These are phyloP conservation scores for Xiphophorus maculatus DNA, from an alignment of 2,113 vertebrate species.

Conservation along the genomic window DNA sequence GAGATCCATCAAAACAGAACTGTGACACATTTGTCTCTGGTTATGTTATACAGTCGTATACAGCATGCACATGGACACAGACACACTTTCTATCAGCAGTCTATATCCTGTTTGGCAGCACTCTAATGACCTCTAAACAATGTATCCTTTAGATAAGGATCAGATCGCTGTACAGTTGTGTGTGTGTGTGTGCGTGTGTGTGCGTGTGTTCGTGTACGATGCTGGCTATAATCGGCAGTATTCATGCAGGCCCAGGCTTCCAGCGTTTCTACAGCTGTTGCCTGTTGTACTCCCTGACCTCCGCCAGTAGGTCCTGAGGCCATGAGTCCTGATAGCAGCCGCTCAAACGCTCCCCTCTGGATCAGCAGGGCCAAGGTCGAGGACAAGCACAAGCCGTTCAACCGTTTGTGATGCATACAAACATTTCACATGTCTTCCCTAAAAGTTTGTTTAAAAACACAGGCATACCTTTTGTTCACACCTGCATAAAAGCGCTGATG, in stretches of 20 bases:
- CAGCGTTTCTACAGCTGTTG: slow-evolving; percentile 77
- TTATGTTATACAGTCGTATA: slow-evolving; percentile 32
- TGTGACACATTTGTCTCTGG: slow-evolving; percentile 17
- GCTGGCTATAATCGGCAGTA: slow-evolving; percentile 68
- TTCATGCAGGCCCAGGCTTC: slow-evolving; percentile 70
- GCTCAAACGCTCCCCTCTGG: slow-evolving; percentile 51
- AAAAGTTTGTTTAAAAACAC: not conserved
- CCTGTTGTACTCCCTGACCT: slow-evolving; percentile 75
- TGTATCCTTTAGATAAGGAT: slow-evolving; percentile 78
- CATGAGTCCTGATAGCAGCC: slow-evolving; percentile 62
- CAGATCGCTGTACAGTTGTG: slow-evolving; percentile 54
- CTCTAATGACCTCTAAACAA: slow-evolving; percentile 66
- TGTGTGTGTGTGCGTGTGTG: slow-evolving; percentile 23
- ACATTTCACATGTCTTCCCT: slow-evolving; percentile 20
- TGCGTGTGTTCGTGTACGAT: slow-evolving; percentile 1
- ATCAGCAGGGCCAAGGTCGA: not conserved
- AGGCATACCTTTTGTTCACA: not conserved
- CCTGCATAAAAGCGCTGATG: not conserved
- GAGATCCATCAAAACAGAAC: slow-evolving; percentile 14
- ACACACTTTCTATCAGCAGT: slow-evolving; percentile 59
- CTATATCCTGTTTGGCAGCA: slow-evolving; percentile 65
- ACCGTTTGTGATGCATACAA: slow-evolving; percentile 20
- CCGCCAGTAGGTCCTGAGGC: slow-evolving; percentile 67
- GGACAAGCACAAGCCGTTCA: not conserved
- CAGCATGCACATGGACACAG: slow-evolving; percentile 31